Evolutionary conservation across 2,888 invertebrate genomes (phyloP), one percentile per base, ranked within the genome.

Genomic region (Sisyra terminalis): DNA sequence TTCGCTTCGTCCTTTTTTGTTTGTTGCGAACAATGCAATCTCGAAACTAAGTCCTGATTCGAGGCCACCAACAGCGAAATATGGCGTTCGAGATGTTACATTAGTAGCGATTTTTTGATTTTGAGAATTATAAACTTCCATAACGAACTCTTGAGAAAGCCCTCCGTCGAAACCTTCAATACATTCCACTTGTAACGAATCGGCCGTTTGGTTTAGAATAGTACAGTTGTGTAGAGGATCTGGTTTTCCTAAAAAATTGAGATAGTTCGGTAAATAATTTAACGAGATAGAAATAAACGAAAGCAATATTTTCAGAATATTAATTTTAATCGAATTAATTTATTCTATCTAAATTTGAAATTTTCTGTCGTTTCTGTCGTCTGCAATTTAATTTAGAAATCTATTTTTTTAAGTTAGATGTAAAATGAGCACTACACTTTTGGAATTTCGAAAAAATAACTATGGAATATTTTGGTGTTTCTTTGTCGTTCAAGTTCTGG

Each of bases 81-180:
- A 66, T 13, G 82, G 77, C 47, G 64, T 57, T 46, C 64, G 61
- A 49, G 66, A 67, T 32, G 73, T 71, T 46, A 70, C 67, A 55
- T 72, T 74, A 58, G 68, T 65, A 47, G 73, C 67, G 47, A 71
- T 57, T 47, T 62, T 64, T 50, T 69, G 65, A 40, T 66, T 63
- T 49, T 65, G 61, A 45, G 63, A 57, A 52, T 70, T 67, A 61
- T 71, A 73, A 46, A 82, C 74, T 61, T 82, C 79, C 66, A 82
- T 74, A 50, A 77, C 70, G 60, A 81, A 83, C 57, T 72, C 71
- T 60, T 82, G 82, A 46, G 71, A 70, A 45, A 83, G 64, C 35
- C 83, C 83, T 11, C 83, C 83, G 58, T 83, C 78, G 61, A 81
- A 83, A 45, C 82, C 82, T 55, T 79, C 78, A 16, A 70, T 60